Evolutionary conservation across 2,113 vertebrate genomes (phyloP).

Genomic region (Epinephelus cyanopodus): DNA sequence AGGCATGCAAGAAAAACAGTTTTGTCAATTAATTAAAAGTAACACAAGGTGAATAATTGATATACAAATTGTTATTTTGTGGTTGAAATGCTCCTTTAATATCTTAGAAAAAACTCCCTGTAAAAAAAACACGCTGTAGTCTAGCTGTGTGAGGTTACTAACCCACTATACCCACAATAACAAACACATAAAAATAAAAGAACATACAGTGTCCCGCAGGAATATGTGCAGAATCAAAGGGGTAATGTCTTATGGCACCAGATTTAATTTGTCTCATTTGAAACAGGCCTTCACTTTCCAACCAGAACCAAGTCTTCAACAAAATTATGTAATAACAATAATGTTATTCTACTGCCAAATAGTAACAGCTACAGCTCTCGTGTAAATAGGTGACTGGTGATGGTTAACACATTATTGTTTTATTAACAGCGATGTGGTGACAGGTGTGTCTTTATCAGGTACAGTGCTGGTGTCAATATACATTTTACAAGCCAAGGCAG

Average conservation of each 20-base stretch:
- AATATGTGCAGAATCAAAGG: neutral
- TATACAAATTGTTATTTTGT: too few species aligned
- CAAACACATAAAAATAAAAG: neutral
- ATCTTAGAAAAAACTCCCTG: too few species aligned
- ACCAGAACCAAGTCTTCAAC: neutral
- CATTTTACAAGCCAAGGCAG: neutral
- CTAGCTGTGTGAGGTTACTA: neutral
- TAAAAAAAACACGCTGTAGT: neutral
- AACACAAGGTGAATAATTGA: too few species aligned
- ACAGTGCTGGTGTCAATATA: neutral
- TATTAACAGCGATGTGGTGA: neutral
- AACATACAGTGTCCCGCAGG: neutral
- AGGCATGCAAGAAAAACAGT: too few species aligned
- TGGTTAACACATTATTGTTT: neutral
- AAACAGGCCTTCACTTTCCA: neutral
- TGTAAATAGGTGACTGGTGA: neutral
- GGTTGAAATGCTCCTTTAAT: neutral
- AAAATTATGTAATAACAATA: constrained; percentile 2
- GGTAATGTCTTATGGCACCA: neutral
- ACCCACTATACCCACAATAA: constrained; percentile 7
- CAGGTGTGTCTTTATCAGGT: constrained; percentile 33
- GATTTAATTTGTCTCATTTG: neutral
- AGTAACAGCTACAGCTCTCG: neutral
- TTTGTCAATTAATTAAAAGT: too few species aligned
- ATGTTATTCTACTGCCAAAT: constrained; percentile 39